These are phyloP conservation scores for Endotricha flammealis DNA, from an alignment of 2,888 invertebrate genomes.

Conservation along the genomic window DNA sequence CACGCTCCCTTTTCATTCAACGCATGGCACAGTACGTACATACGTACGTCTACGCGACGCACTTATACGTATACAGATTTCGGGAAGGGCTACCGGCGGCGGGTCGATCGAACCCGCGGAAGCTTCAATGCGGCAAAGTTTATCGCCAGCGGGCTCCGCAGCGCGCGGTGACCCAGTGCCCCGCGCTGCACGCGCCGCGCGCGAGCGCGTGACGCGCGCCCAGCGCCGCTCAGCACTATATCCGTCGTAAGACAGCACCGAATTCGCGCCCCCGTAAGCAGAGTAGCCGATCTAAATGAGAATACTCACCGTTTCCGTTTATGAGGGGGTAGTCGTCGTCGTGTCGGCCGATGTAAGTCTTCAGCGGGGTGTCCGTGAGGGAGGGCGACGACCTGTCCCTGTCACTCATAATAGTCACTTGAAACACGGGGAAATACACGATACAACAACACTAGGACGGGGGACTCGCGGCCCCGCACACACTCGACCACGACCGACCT, in stretches of 20 bases:
- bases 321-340: constrained; percentile 88
- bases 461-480: constrained; percentile 64
- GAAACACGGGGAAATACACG: constrained; percentile 49
- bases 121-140: constrained; percentile 65
- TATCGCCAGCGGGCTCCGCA: constrained; percentile 34
- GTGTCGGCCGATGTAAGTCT: constrained; percentile 90
- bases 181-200: constrained; percentile 24
- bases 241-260: constrained; percentile 24
- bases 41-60: constrained; percentile 25
- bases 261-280: constrained; percentile 20
- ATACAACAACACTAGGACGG: constrained; percentile 57
- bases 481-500: constrained; percentile 70
- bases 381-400: constrained; percentile 93
- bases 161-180: constrained; percentile 27
- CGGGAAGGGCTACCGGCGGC: constrained; percentile 38
- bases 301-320: constrained; percentile 84
- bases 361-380: constrained; percentile 91
- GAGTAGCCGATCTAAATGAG: constrained; percentile 16
- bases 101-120: constrained; percentile 63
- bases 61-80: constrained; percentile 30
- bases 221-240: constrained; percentile 26
- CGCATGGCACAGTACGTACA: constrained; percentile 12
- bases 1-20: constrained; percentile 9
- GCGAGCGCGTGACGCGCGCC: constrained; percentile 27
- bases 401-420: constrained; percentile 89